Percentiles rank a stretch among this genome's conserved stretches.
Evolutionary conservation across 2,888 invertebrate species (phyloP).

Genomic region (Acronicta aceris): DNA sequence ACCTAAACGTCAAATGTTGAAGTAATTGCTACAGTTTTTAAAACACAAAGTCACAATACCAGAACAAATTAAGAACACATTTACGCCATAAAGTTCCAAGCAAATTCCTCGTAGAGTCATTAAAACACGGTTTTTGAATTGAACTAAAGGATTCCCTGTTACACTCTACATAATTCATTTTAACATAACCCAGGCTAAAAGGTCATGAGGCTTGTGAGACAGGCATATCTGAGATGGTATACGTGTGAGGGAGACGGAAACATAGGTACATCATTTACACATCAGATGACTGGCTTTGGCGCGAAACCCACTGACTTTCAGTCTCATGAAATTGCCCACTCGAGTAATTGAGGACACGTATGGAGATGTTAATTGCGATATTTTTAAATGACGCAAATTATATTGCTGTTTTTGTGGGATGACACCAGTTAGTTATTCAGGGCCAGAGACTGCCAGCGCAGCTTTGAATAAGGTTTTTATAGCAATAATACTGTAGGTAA

Average conservation of each 20-base stretch:
- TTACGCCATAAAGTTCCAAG: slow-evolving; percentile 12
- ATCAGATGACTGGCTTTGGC: slow-evolving; percentile 77
- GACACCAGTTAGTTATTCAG: not conserved
- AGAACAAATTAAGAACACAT: slow-evolving; percentile 26
- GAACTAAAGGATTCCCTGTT: slow-evolving; percentile 66
- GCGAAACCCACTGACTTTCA: slow-evolving; percentile 66
- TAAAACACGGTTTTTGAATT: slow-evolving; percentile 62
- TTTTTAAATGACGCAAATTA: slow-evolving; percentile 10
- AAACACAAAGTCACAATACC: slow-evolving; percentile 7
- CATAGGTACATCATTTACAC: slow-evolving; percentile 78
- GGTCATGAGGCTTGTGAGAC: slow-evolving; percentile 25
- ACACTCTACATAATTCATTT: slow-evolving; percentile 63
- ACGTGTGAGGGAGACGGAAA: slow-evolving; percentile 19
- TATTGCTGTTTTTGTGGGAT: not conserved
- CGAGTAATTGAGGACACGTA: slow-evolving; percentile 68
- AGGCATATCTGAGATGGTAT: slow-evolving; percentile 5
- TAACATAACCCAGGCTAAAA: slow-evolving; percentile 44
- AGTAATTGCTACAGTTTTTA: slow-evolving; percentile 14
- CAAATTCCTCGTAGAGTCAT: slow-evolving; percentile 36
- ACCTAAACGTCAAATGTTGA: not conserved
- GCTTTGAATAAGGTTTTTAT: too few species aligned
- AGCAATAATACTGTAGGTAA: too few species aligned
- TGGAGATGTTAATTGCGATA: slow-evolving; percentile 48
- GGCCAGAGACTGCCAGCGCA: too few species aligned
- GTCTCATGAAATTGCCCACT: slow-evolving; percentile 74